Percentiles rank a stretch among this genome's conserved stretches.
Evolutionary conservation across 2,888 invertebrate species (phyloP).

Genomic region (Parochlus steinenii): DNA sequence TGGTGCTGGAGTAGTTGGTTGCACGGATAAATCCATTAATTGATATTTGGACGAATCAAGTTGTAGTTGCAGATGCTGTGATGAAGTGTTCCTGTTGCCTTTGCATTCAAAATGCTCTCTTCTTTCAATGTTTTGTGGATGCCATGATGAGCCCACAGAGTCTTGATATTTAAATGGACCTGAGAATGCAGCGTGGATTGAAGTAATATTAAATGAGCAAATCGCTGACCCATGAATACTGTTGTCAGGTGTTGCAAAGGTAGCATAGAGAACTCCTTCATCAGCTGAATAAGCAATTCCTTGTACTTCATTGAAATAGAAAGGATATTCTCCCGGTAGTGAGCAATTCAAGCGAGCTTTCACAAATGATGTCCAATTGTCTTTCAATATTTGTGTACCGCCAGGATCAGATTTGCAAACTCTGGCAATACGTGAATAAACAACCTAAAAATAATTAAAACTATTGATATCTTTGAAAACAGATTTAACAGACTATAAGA

Average conservation of each 20-base stretch:
- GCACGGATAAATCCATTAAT: conserved; percentile 74
- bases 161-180: conserved; percentile 79
- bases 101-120: conserved; percentile 46
- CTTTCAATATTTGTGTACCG: conserved; percentile 55
- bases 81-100: conserved; percentile 25
- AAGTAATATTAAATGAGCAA: conserved; percentile 73
- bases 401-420: conserved; percentile 82
- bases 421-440: conserved; percentile 79
- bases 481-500: too few relatives aligned
- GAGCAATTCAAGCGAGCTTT: conserved; percentile 77
- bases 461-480: background rate
- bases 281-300: conserved; percentile 60
- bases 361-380: conserved; percentile 83
- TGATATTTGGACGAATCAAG: conserved; percentile 61
- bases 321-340: conserved; percentile 68
- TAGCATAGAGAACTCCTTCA: conserved; percentile 64
- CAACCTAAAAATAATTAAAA: conserved; percentile 42
- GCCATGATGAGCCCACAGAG: conserved; percentile 60
- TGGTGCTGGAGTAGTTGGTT: conserved; percentile 50
- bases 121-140: conserved; percentile 39
- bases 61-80: conserved; percentile 29
- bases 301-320: conserved; percentile 80
- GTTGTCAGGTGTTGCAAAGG: conserved; percentile 72
- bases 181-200: conserved; percentile 63
- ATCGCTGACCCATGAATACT: conserved; percentile 84